Percentiles rank a stretch among this genome's conserved stretches.
Evolutionary conservation across 2,113 vertebrate genomes (phyloP).

Genomic region (Gobiocypris rarus): DNA sequence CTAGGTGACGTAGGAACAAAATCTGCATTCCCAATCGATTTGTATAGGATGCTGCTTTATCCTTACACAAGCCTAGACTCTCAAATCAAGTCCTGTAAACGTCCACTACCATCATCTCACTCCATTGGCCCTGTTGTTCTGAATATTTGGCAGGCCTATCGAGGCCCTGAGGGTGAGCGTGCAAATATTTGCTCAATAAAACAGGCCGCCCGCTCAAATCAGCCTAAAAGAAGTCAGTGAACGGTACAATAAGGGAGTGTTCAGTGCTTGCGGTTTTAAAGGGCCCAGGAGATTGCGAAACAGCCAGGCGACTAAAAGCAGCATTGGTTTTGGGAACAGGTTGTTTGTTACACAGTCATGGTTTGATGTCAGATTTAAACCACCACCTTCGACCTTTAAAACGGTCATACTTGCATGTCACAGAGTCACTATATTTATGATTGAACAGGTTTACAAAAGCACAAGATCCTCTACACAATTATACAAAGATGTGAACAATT

Average conservation of each 20-base stretch:
- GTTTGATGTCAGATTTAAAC: background rate
- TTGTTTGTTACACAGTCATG: background rate
- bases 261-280: background rate
- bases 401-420: background rate
- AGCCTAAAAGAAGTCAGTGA: background rate
- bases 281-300: background rate
- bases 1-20: background rate
- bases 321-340: background rate
- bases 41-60: background rate
- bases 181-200: background rate
- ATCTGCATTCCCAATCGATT: background rate
- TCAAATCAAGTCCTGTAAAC: background rate
- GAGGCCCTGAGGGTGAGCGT: background rate
- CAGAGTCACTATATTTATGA: background rate
- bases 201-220: background rate
- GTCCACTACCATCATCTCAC: conserved; percentile 3
- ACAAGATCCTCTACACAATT: too few species aligned
- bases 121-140: conserved; percentile 3
- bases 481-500: too few species aligned
- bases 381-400: background rate
- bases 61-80: too few species aligned
- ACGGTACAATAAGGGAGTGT: background rate
- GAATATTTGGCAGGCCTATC: background rate
- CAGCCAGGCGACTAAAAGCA: background rate
- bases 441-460: background rate